Base-by-base conservation (phyloP, 2,113 vertebrate genomes). In the Hypanus sabinus region DNA sequence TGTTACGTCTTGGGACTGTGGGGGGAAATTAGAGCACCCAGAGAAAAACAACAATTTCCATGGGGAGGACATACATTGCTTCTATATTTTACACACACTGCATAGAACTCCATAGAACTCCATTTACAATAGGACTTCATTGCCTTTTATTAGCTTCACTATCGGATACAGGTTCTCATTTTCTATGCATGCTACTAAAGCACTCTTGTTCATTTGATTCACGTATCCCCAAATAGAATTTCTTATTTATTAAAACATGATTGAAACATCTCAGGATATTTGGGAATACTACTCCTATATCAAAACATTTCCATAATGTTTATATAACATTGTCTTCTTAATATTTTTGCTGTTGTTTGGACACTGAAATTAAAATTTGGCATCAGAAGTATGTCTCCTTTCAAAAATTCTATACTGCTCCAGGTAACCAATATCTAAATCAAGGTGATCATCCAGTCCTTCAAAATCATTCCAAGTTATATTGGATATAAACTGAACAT, bases 121-220 rank as follows among this genome's bases (percentile, higher is more conserved):
- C 85, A 65, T 90, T 60, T 33, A 65, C 57, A 90, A 65, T n/a
- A 33, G 60, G 30, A 16, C 85, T 90, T 90, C 65, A 90, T 90
- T 90, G 33, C 85, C 57, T 90, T 68, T 60, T 46, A 3, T 90
- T 90, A 90, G n/a, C 85, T 90, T 60, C 85, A 90, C 85, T 65
- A 60, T 88, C 30, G 85, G 85, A 90, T 68, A 33, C 85, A 68
- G 85, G 60, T 90, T 65, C 85, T 65, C 60, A 68, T 90, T 90
- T 60, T 33, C 83, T 65, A 88, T 65, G 60, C 62, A 65, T 90
- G 60, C 85, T 36, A n/a, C 76, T 79, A 79, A 79, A 36, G 76
- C n/a, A 22, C 12, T 76, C 73, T 79, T 79, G 11, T 79, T 90
- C 30, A 12, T 33, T 90, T 60, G 60, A 90, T 65, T 90, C n/a